These are phyloP conservation scores for Antechinus stuartii DNA, from an alignment of 2,113 vertebrate species.

Conservation along the genomic window DNA sequence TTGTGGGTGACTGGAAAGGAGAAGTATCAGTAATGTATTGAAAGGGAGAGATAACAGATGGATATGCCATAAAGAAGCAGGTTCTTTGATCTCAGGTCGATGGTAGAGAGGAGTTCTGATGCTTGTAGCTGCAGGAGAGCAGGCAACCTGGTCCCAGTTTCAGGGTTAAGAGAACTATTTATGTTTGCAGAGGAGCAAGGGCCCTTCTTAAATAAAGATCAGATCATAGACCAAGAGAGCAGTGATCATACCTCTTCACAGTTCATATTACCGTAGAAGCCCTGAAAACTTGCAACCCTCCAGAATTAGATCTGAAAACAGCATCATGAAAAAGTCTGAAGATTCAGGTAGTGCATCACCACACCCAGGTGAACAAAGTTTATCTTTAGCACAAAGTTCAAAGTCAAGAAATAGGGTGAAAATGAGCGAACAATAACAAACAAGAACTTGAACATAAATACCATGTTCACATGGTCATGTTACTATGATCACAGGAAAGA, in stretches of 20 bases:
- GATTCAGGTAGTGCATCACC: too few relatives aligned
- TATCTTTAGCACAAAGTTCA: too few relatives aligned
- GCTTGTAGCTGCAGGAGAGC: neutral
- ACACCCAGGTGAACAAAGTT: too few relatives aligned
- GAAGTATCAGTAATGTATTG: too few relatives aligned
- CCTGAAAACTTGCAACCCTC: too few relatives aligned
- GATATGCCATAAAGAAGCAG: neutral
- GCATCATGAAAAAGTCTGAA: too few relatives aligned
- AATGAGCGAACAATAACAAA: neutral
- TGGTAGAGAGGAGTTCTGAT: neutral
- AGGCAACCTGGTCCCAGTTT: neutral
- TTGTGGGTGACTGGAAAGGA: neutral
- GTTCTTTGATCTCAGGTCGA: neutral
- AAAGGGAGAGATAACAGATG: too few relatives aligned
- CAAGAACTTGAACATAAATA: neutral
- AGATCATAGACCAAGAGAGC: neutral
- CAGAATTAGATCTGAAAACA: too few relatives aligned
- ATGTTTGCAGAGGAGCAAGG: neutral
- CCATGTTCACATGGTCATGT: too few relatives aligned
- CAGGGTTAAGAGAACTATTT: neutral
- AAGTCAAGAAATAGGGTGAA: neutral
- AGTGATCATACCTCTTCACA: neutral
- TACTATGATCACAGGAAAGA: neutral
- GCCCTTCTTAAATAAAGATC: neutral
- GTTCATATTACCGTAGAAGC: neutral